Base-by-base conservation (phyloP, 2,888 invertebrate genomes). In the Lasiommata megera region DNA sequence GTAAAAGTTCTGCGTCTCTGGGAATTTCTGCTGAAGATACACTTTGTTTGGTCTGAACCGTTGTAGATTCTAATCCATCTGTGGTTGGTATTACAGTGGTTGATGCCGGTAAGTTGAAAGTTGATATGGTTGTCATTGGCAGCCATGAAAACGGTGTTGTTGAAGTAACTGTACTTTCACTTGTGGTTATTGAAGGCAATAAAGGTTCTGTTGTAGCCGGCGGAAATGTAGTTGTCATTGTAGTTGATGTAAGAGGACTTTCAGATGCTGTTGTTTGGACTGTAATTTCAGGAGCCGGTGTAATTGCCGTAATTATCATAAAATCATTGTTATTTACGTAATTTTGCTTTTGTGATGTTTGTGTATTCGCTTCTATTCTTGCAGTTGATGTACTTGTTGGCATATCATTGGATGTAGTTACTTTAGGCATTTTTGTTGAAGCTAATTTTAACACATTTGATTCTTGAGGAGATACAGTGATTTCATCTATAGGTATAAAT, bases 401-500 rank as follows among this genome's bases (percentile, higher is more conserved):
- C 62, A 79, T 63, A 56, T 79, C 76, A 57, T 70, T 64, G 58
- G 61, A 69, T 47, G 76, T 74, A 62, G 72, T 80, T 58, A 71
- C 66, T 62, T 77, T 74, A 48, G 80, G 74, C 63, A 75, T 63
- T 76, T 83, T 88, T 31, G 88, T 82, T 31, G 83, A 76, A 54
- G 84, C 84, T 62, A 87, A 68, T 75, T 83, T 89, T 54, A 83
- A 72, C 52, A 90, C 89, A 65, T 90, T 90, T 54, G 89, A 79
- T 63, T 84, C 83, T 73, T 84, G 84, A 67, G 76, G 74, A 67
- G 73, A 64, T 55, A 79, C 76, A 60, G 76, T 82, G 14, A 91
- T 80, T 76, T 92, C 86, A 55, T 91, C 88, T 65, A 88, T 86
- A 31, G 88, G 88, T 79, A 90, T 89, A 62, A 84, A 90, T 77